Conservation (phyloP, 2,113 vertebrate genomes). For the Cyphomyrus plagiostoma region DNA sequence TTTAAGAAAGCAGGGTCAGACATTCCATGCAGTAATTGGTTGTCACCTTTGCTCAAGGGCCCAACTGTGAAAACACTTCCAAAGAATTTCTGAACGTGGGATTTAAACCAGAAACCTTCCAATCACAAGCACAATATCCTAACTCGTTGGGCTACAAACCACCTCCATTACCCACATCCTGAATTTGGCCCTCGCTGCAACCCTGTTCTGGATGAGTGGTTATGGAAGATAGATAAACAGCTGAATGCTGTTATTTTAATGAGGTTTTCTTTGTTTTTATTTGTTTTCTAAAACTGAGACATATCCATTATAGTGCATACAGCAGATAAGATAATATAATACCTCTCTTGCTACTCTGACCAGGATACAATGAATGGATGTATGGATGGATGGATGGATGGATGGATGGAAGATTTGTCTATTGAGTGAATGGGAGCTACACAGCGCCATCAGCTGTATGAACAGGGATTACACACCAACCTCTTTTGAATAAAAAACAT, state of each 20-base stretch:
- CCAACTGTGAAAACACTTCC: neutral
- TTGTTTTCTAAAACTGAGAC: neutral
- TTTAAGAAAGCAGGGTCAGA: neutral
- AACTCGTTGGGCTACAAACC: neutral
- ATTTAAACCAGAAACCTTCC: neutral
- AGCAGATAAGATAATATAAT: neutral
- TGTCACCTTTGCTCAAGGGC: neutral
- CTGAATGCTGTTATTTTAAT: neutral
- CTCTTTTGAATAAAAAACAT: too few species aligned
- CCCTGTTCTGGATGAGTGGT: neutral
- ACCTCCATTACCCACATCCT: neutral
- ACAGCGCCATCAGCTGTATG: neutral
- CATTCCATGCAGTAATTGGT: neutral
- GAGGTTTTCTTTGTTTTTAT: neutral
- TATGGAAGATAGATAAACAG: neutral
- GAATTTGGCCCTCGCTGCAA: neutral
- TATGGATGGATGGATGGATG: neutral
- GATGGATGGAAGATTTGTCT: neutral
- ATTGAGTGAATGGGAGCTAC: neutral
- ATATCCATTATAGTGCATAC: neutral
- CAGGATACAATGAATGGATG: neutral
- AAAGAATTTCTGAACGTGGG: neutral
- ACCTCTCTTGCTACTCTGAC: too few species aligned
- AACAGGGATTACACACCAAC: neutral
- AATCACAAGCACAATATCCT: neutral